Evolutionary conservation across 1,140 invertebrate species (phyloP), one percentile per base, ranked within the genome.

Genomic region (Lepidurus apus): DNA sequence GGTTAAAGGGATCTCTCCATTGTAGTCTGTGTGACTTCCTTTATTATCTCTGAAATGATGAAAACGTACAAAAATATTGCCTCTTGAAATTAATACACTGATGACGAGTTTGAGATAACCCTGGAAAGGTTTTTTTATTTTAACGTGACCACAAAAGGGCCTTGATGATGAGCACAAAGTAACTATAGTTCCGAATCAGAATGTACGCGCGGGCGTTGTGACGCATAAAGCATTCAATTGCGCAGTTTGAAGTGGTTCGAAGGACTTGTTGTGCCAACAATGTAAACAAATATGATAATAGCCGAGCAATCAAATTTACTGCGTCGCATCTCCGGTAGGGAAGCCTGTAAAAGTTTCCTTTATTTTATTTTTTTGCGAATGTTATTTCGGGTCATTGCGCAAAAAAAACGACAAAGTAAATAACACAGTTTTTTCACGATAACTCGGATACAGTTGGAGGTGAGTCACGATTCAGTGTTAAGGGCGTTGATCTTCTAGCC

Each of bases 61-160:
- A 65, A 65, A 65, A 65, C 21, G 53, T 65, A 65, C 13, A 65
- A 65, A 65, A 65, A 65, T 65, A 65, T 9, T 65, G 53, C 21
- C 13, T 65, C 13, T 7, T 11, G 13, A 17, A 34, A 65, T 13
- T n/a, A 65, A 65, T 65, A 65, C 53, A 65, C 17, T 65, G 53
- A 65, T 34, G 4, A 4, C 34, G 34, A 34, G 17, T 65, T 65
- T 47, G 17, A 47, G 10, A 47, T 47, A 47, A 11, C 45, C 17
- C 17, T 47, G 10, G 10, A 8, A 11, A 47, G 45, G 2, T 47
- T 47, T 10, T 11, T 47, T 47, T 47, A 47, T 47, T 47, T 47
- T 47, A 47, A 47, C 17, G 45, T 47, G 45, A 34, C 34, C 34
- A 34, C 1, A 3, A 34, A 34, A 34, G 34, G 34, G 0, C 34